Conservation (phyloP, 2,113 vertebrate genomes). For the Asarcornis scutulata region DNA sequence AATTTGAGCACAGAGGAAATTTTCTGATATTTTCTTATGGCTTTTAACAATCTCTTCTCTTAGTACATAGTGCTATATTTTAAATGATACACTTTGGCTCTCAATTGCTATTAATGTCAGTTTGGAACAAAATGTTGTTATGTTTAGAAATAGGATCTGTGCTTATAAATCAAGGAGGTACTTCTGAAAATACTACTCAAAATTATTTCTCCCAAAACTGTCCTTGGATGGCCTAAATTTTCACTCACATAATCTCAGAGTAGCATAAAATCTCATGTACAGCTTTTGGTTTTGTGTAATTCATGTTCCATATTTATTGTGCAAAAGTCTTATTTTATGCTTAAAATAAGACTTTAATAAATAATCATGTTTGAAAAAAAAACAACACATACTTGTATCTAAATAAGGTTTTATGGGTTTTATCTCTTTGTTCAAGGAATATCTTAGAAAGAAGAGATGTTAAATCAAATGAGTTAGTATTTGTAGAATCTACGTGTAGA, state of each 20-base stretch:
- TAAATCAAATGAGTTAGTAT: background rate
- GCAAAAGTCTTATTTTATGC: background rate
- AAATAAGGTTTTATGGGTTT: background rate
- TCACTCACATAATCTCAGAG: background rate
- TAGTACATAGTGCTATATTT: rapidly evolving
- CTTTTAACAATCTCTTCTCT: background rate
- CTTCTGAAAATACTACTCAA: background rate
- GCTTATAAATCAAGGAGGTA: background rate
- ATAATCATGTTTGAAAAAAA: background rate
- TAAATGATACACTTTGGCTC: background rate
- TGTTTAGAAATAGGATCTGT: background rate
- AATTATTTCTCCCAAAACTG: background rate
- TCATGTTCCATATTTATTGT: background rate
- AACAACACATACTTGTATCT: background rate
- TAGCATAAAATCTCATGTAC: background rate
- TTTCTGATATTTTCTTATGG: background rate
- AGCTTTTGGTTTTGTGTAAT: background rate
- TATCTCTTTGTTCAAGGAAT: background rate
- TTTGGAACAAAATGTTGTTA: background rate
- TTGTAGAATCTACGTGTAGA: background rate
- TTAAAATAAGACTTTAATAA: background rate
- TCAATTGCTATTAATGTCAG: background rate
- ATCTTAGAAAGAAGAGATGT: background rate
- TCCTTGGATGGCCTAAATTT: background rate
- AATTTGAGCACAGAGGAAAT: background rate